phyloP scores from a whole-genome alignment of 2,113 vertebrate genomes.

The Prinia subflava region DNA sequence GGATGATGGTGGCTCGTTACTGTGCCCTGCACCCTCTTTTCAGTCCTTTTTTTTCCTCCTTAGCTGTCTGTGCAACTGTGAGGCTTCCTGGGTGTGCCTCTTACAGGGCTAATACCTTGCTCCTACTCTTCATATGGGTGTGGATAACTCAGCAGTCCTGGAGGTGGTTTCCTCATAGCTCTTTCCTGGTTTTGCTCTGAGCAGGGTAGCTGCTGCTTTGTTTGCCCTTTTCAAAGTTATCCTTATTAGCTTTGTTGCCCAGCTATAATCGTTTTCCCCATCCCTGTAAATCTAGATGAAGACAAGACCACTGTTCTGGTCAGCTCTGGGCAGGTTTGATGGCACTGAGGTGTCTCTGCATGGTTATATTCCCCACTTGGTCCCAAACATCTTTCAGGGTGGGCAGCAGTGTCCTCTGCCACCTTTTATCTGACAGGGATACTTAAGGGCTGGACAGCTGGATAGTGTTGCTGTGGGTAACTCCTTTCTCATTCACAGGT shows the following conservation, averaged over 20 bases:
- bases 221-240: not conserved
- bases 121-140: not conserved
- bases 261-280: not conserved
- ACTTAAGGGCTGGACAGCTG: not conserved
- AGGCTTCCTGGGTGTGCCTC: not conserved
- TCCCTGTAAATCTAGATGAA: not conserved
- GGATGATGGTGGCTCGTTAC: not conserved
- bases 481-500: slow-evolving; percentile 66
- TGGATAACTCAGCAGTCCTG: not conserved
- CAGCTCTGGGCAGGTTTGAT: not conserved
- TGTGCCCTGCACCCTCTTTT: not conserved
- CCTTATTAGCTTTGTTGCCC: not conserved
- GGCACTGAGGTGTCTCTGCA: not conserved
- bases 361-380: not conserved
- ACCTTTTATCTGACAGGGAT: not conserved
- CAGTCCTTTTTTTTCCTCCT: not conserved
- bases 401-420: not conserved
- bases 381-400: not conserved
- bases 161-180: not conserved
- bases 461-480: not conserved
- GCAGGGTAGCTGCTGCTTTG: not conserved
- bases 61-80: fast-evolving
- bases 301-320: not conserved
- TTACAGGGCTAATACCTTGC: not conserved
- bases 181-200: not conserved